Percentiles rank a stretch among this genome's conserved stretches.
Conservation (phyloP, 2,888 invertebrate species). For the Steinernema hermaphroditum region DNA sequence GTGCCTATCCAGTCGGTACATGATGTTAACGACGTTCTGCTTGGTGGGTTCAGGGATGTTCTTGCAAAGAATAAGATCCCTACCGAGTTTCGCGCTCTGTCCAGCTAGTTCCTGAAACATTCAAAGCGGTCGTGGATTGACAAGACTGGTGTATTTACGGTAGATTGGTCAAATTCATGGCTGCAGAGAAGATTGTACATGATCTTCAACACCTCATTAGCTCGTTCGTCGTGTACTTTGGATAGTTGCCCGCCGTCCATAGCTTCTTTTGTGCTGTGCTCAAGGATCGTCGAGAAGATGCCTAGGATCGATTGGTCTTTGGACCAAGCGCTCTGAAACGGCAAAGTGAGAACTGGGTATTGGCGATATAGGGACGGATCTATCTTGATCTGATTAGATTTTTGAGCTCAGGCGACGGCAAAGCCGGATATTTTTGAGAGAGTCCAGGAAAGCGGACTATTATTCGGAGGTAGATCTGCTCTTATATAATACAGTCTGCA, state of each 20-base stretch:
- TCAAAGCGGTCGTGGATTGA: neutral
- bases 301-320: neutral
- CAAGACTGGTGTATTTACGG: constrained; percentile 23
- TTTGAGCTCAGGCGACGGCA: too few species aligned
- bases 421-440: too few species aligned
- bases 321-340: neutral
- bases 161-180: constrained; percentile 35
- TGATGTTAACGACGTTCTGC: constrained; percentile 51
- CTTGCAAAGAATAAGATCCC: constrained; percentile 32
- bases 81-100: constrained; percentile 37
- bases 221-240: constrained; percentile 22
- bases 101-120: constrained; percentile 35
- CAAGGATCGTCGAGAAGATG: neutral
- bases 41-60: constrained; percentile 35
- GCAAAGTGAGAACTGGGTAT: neutral
- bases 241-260: neutral
- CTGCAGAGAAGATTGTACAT: constrained; percentile 59
- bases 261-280: neutral
- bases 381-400: too few species aligned
- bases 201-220: constrained; percentile 49
- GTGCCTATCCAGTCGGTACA: constrained; percentile 39
- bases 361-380: too few species aligned
- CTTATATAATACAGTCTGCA: too few species aligned
- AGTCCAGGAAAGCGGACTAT: too few species aligned
- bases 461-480: too few species aligned